A percentile compares a stretch with the other conserved stretches of the same genome.
Evolutionary conservation across 2,888 invertebrate species (phyloP).

Genomic region (Drosophila nr. perissopoda): DNA sequence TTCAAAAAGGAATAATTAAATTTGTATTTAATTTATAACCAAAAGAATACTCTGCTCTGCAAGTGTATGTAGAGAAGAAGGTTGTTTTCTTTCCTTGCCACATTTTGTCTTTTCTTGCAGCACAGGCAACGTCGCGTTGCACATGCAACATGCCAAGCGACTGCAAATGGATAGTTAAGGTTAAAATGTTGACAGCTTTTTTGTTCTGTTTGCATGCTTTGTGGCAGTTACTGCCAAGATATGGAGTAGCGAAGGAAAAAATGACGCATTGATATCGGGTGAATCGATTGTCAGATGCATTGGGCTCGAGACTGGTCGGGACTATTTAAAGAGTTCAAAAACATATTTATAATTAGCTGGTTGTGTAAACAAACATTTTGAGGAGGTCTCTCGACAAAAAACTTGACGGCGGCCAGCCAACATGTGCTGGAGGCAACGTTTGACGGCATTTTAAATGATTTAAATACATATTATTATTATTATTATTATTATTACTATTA

Average conservation of each 20-base stretch:
- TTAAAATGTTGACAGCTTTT: conserved; percentile 42
- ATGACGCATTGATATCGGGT: conserved; percentile 28
- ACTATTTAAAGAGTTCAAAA: conserved; percentile 1
- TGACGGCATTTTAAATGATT: background rate
- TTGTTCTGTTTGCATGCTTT: conserved; percentile 18
- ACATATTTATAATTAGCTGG: conserved; percentile 35
- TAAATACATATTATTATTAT: background rate
- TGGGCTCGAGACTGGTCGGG: background rate
- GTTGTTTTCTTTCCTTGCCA: background rate
- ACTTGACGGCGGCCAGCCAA: background rate
- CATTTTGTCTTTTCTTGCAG: background rate
- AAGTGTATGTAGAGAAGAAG: background rate
- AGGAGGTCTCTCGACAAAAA: background rate
- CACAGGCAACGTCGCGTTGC: conserved; percentile 37
- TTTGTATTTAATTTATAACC: background rate
- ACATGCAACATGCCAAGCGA: conserved; percentile 47
- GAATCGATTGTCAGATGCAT: background rate
- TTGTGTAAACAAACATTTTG: conserved; percentile 26
- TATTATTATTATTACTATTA: background rate
- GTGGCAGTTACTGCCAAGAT: conserved; percentile 17
- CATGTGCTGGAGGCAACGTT: background rate
- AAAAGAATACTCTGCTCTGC: background rate
- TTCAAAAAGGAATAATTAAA: background rate
- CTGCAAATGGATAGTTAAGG: conserved; percentile 51
- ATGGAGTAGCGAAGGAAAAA: conserved; percentile 18